Conservation (phyloP, 2,113 vertebrate genomes). For the Pterocles orientalis region DNA sequence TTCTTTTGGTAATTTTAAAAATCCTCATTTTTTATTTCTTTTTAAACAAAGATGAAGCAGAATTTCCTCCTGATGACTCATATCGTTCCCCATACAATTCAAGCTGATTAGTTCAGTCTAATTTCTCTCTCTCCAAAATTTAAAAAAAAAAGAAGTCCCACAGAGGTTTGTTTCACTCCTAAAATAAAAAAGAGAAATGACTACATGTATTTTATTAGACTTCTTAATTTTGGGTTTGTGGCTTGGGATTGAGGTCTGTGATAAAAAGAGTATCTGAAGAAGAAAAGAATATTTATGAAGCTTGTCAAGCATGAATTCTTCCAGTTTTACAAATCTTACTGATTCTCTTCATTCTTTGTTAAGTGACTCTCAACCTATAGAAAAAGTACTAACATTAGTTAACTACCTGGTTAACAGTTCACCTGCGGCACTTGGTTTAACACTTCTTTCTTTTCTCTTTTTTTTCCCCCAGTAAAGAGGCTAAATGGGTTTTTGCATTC, state of each 20-base stretch:
- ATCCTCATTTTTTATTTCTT: conserved; percentile 37
- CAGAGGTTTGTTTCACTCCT: conserved; percentile 9
- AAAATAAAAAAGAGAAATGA: not conserved
- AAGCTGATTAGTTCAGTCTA: conserved; percentile 51
- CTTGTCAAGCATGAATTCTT: not conserved
- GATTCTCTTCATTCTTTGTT: not conserved
- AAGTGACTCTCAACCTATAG: not conserved
- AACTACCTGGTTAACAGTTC: not conserved
- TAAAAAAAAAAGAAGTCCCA: not conserved
- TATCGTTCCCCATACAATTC: not conserved
- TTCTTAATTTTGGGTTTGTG: conserved; percentile 44
- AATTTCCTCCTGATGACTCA: conserved; percentile 48
- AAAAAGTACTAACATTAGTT: not conserved
- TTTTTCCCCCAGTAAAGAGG: not conserved
- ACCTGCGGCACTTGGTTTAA: not conserved
- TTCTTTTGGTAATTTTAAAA: no score
- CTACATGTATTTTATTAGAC: conserved; percentile 10
- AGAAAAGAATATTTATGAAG: not conserved
- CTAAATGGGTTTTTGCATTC: not conserved
- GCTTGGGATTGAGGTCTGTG: not conserved
- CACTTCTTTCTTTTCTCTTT: not conserved
- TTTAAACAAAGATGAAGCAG: conserved; percentile 42
- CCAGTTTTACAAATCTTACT: not conserved
- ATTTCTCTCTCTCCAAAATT: conserved; percentile 4
- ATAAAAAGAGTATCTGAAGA: not conserved